phyloP scores from a whole-genome alignment of 1,140 invertebrate species.

The Drosophila murphyi region DNA sequence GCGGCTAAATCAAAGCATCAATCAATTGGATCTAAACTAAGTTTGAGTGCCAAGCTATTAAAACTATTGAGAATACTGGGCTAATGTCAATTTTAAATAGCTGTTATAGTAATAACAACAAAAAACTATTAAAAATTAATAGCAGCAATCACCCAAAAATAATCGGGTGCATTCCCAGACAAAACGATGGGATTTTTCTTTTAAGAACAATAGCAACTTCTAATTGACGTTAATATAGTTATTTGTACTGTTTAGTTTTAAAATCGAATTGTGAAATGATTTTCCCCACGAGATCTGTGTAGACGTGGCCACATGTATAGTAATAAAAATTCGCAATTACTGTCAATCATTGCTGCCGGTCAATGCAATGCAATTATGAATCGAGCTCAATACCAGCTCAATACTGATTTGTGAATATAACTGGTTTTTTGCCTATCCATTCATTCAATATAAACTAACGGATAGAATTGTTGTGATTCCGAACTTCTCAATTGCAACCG shows the following conservation, averaged over 20 bases:
- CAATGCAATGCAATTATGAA: constrained; percentile 60
- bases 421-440: constrained; percentile 38
- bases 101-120: neutral
- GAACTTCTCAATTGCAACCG: constrained; percentile 62
- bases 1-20: neutral
- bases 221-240: too few relatives aligned
- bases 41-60: constrained; percentile 32
- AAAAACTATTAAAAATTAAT: neutral
- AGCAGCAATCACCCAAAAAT: too few relatives aligned
- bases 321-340: constrained; percentile 56
- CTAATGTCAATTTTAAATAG: constrained; percentile 7
- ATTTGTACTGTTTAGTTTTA: too few relatives aligned
- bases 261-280: neutral
- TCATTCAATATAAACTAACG: constrained; percentile 34
- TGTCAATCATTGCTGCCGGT: constrained; percentile 55
- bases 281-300: neutral
- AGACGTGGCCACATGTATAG: neutral
- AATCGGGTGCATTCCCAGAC: too few relatives aligned
- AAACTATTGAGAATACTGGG: constrained; percentile 39
- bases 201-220: too few relatives aligned
- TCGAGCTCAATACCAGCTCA: constrained; percentile 33
- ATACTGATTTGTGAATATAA: constrained; percentile 29
- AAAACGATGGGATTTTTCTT: neutral
- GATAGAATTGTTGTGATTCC: constrained; percentile 2
- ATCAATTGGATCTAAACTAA: constrained; percentile 14